phyloP scores from a whole-genome alignment of 2,888 invertebrate species.

The Barypeithes pellucidus region DNA sequence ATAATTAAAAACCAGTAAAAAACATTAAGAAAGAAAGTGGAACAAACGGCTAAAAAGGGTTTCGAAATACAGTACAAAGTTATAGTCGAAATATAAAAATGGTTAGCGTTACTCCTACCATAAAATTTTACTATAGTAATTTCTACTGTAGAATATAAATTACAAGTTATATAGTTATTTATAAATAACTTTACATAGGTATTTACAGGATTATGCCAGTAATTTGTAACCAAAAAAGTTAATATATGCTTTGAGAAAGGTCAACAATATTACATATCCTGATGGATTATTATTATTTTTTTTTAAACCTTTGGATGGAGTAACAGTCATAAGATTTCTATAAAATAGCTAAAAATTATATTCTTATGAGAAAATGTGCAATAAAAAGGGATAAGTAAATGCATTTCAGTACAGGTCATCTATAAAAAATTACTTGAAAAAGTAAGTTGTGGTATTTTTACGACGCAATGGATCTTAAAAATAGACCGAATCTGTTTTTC shows the following conservation, averaged over 20 bases:
- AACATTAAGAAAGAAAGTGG: neutral
- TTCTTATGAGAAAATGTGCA: no score
- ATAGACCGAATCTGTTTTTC: no score
- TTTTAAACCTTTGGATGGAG: slow-evolving; percentile 30
- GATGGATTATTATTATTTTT: slow-evolving; percentile 29
- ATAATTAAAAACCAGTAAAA: slow-evolving; percentile 18
- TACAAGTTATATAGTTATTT: slow-evolving; percentile 60
- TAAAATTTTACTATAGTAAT: slow-evolving; percentile 51
- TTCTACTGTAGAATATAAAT: slow-evolving; percentile 62
- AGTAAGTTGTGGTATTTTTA: no score
- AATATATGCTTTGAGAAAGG: slow-evolving; percentile 48
- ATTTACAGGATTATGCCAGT: slow-evolving; percentile 67
- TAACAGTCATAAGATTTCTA: no score
- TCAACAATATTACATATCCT: slow-evolving; percentile 37
- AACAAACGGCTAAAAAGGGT: neutral
- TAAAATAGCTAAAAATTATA: no score
- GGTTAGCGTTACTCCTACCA: slow-evolving; percentile 13
- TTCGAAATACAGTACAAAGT: neutral
- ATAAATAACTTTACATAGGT: slow-evolving; percentile 71
- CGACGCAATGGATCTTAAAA: no score
- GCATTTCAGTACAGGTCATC: no score
- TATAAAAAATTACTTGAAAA: no score
- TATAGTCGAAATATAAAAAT: slow-evolving; percentile 54
- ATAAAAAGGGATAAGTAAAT: no score
- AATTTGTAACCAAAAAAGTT: slow-evolving; percentile 45